Conservation (phyloP, 2,888 invertebrate genomes). For the Omphaloscelis lunosa region DNA sequence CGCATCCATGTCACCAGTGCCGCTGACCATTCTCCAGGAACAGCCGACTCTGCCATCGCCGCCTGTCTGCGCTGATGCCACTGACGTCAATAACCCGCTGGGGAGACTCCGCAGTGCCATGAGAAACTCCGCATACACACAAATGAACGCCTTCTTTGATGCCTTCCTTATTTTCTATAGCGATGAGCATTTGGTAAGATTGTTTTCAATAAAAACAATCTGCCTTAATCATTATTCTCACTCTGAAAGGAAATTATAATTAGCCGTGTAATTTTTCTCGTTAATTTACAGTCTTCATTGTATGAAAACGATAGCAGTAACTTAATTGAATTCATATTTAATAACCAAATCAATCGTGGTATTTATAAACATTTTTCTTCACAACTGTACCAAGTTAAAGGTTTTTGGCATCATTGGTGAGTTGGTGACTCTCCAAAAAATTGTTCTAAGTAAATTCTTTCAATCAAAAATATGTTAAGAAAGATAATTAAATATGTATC, state of each 20-base stretch:
- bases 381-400: slow-evolving; percentile 36
- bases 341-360: background rate
- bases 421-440: slow-evolving; percentile 9
- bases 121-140: slow-evolving; percentile 82
- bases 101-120: slow-evolving; percentile 89
- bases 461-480: background rate
- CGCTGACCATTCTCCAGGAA: slow-evolving; percentile 74
- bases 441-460: background rate
- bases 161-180: slow-evolving; percentile 95
- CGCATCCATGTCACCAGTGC: slow-evolving; percentile 69
- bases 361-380: slow-evolving; percentile 29
- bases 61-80: slow-evolving; percentile 78
- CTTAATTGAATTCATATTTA: background rate
- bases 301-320: background rate
- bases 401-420: background rate
- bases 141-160: slow-evolving; percentile 88
- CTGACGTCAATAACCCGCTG: slow-evolving; percentile 75
- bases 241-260: background rate
- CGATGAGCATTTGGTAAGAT: slow-evolving; percentile 94
- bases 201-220: background rate
- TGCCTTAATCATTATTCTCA: background rate
- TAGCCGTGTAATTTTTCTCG: background rate
- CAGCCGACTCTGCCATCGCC: slow-evolving; percentile 71
- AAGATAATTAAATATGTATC: background rate
- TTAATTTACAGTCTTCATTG: background rate